Conservation (phyloP, 1,140 invertebrate species). For the Drosophila prosaltans region DNA sequence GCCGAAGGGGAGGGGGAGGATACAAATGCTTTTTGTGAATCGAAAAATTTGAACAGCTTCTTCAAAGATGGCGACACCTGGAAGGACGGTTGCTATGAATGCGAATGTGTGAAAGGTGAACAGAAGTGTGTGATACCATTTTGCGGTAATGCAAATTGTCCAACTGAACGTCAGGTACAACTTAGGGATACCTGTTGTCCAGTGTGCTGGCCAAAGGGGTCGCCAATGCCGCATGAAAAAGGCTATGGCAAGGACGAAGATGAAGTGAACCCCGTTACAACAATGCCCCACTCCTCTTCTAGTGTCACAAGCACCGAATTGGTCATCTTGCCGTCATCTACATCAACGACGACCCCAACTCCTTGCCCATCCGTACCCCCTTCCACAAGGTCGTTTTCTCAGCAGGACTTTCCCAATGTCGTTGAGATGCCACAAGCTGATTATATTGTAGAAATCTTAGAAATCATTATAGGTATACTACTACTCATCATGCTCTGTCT, state of each 20-base stretch:
- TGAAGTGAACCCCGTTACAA: conserved; percentile 5
- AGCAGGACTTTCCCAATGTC: conserved; percentile 53
- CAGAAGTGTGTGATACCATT: conserved; percentile 66
- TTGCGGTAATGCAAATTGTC: conserved; percentile 65
- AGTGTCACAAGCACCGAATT: conserved; percentile 18
- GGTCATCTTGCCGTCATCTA: conserved; percentile 14
- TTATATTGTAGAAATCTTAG: background rate
- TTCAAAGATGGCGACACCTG: conserved; percentile 70
- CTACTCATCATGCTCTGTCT: conserved; percentile 18
- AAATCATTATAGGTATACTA: conserved; percentile 22
- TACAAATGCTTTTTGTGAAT: conserved; percentile 58
- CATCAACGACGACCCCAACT: conserved; percentile 5
- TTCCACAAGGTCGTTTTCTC: conserved; percentile 1
- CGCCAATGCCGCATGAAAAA: conserved; percentile 62
- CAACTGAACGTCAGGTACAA: conserved; percentile 63
- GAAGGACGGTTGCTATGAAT: conserved; percentile 70
- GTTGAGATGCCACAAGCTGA: conserved; percentile 35
- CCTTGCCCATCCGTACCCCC: conserved; percentile 13
- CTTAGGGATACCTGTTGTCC: conserved; percentile 72
- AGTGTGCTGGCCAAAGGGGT: conserved; percentile 71
- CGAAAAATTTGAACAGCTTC: conserved; percentile 63
- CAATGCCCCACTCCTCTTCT: conserved; percentile 2
- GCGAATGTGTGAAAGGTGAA: conserved; percentile 69
- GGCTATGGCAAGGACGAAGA: conserved; percentile 43
- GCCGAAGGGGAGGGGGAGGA: conserved; percentile 23